These are phyloP conservation scores for Gandaritis pyraliata DNA, from an alignment of 2,888 invertebrate genomes.

Conservation along the genomic window DNA sequence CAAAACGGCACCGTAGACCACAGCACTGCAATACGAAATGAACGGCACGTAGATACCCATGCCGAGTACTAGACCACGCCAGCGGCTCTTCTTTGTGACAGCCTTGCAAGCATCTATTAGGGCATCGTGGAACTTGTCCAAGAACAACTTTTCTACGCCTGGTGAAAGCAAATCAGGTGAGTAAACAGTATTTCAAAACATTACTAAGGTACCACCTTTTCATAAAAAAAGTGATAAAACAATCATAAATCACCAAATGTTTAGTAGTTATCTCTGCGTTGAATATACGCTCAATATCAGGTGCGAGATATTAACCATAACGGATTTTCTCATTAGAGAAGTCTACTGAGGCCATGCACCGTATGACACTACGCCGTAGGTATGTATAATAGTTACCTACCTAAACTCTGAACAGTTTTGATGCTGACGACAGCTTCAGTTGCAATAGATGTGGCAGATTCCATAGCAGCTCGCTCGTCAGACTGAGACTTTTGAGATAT, in stretches of 20 bases:
- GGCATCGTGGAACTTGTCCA: slow-evolving; percentile 81
- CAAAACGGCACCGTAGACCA: slow-evolving; percentile 88
- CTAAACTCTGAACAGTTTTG: slow-evolving; percentile 86
- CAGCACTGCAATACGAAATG: slow-evolving; percentile 87
- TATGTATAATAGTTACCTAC: slow-evolving; percentile 71
- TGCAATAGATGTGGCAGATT: slow-evolving; percentile 86
- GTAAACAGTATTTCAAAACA: background rate
- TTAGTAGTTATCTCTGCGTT: no score
- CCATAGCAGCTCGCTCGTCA: slow-evolving; percentile 86
- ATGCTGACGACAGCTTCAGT: slow-evolving; percentile 88
- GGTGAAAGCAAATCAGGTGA: slow-evolving; percentile 3
- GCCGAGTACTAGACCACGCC: slow-evolving; percentile 88
- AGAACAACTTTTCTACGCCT: slow-evolving; percentile 84
- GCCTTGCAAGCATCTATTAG: slow-evolving; percentile 79
- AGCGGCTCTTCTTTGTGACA: slow-evolving; percentile 84
- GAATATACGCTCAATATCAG: no score
- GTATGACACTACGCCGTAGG: no score
- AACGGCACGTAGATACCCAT: slow-evolving; percentile 88
- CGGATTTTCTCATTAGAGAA: no score
- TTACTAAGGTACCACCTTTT: background rate
- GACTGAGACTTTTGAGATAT: slow-evolving; percentile 84
- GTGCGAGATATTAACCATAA: no score
- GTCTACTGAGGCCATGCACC: no score
- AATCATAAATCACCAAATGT: no score
- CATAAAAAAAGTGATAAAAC: no score